Evolutionary conservation across 2,888 invertebrate species (phyloP), one percentile per base, ranked within the genome.

Genomic region (Melinaea marsaeus): DNA sequence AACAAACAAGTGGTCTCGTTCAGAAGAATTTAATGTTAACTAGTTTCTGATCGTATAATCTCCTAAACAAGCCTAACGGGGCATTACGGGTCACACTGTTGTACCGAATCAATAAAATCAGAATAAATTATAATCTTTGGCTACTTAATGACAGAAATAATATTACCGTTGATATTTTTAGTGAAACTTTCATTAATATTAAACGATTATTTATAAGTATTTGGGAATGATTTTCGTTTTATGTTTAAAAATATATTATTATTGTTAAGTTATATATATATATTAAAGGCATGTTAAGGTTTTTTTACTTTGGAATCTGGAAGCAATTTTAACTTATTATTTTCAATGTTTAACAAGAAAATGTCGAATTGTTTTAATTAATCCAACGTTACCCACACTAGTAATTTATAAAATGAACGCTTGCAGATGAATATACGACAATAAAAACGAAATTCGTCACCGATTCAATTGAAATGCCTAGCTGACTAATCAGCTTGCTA

Each of bases 381-480:
- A 22, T 22, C 22, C 22, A 1, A 22, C 22, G 1, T 22, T 22
- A 22, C 22, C 0, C 22, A 22, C 22, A 22, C 22, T 2, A 9
- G n/a, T 4, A 13, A 55, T 47, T 61, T 35, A 47, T 46, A 2
- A 55, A 33, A 47, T 35, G 34, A 35, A 35, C 45, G 35, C 46
- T 35, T 32, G 35, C 35, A 34, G 37, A 56, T 60, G 55, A 62
- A 65, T 60, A 35, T 33, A 47, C 47, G 57, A 60, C 61, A 58
- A 62, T 65, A 59, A 56, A 63, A 56, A 63, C 57, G 63, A 68
- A 76, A 78, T 77, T 76, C 75, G 77, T 79, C 78, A 78, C 69
- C 76, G 75, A 70, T 76, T 74, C 75, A 80, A 79, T 79, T 76
- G 76, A 76, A 78, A 78, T 71, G 80, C 70, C 72, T 74, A 71